Evolutionary conservation across 2,888 invertebrate genomes (phyloP), one percentile per base, ranked within the genome.

Genomic region (Metallyticus violacea): DNA sequence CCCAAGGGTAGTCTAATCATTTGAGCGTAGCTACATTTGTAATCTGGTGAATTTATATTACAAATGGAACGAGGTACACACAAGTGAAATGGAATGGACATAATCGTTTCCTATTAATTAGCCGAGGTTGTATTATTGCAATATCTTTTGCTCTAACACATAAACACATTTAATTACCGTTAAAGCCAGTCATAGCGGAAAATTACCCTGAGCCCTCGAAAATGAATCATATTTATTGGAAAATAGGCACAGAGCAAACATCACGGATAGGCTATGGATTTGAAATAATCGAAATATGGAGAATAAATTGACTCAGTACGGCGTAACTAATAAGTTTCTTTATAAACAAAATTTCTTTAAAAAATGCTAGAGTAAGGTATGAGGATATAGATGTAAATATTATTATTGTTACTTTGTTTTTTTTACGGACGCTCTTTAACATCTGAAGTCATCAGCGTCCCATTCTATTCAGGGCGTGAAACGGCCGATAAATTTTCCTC

Each of bases 11-110:
- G 62, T 15, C 85, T 28, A 81, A 79, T 29, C 81, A 77, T 85
- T 28, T 62, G 80, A 27, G 80, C 85, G 85, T 77, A 77, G 76
- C 79, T 40, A 80, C 76, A 28, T 85, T 85, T 40, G 79, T 40
- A 85, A 85, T 79, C 62, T 27, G 81, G 29, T 81, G 29, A 6
- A 28, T 25, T n/a, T 29, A 26, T 29, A 29, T 81, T 81, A 29
- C 29, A 85, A 84, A 85, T 40, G 26, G 29, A 26, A 29, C 81
- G 26, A 28, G 29, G 26, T 81, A 29, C 26, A 79, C n/a, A 81
- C 29, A 81, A 81, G n/a, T 29, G 81, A 29, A 30, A 26, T 28
- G 81, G 81, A 25, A n/a, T 29, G 81, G 30, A n/a, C 30, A 29
- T 28, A 81, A 81, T n/a, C 81, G 30, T 81, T 81, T 81, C 26